Base-by-base conservation (phyloP, 2,113 vertebrate species). In the Prionailurus bengalensis region DNA sequence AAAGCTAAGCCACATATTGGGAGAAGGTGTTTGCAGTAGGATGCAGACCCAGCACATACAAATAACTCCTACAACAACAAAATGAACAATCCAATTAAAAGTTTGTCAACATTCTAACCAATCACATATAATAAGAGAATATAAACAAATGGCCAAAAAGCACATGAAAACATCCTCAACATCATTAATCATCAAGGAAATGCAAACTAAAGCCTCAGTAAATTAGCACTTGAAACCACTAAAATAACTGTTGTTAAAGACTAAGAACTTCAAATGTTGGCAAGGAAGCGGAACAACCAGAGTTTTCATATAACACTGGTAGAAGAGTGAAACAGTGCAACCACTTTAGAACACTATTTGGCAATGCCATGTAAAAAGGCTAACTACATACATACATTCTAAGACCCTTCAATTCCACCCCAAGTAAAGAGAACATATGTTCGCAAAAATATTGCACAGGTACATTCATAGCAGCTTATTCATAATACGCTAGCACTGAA, bases 1-100 rank as follows among this genome's bases (percentile, higher is more conserved):
- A 96, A 97, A 55, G 29, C 17, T 76, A 70, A 78, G 33, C 51
- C 58, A 81, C 6, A 81, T 19, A 87, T 4, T 73, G 16, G 13
- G 19, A 55, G 31, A 42, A 93, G 93, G 89, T 53, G 78, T 85
- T 90, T 92, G 13, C 36, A 97, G 16, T 78, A 90, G 12, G 27
- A 88, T 84, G 58, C 0, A 88, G 95, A 92, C 74, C 3, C 39
- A 78, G 10, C 85, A 71, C 23, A 76, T 45, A 88, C 1, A 61
- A 84, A 95, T 86, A 61, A 85, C 4, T 90, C 13, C 4, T 51
- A 70, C 1, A 89, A 70, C 9, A 94, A 89, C 42, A 76, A 94
- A 89, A 90, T 80, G 66, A 39, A 87, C 25, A 95, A 73, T 48
- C n/a, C 42, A 89, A 95, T 71, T 81, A 93, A 96, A 95, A 81